Evolutionary conservation across 2,113 vertebrate genomes (phyloP).

Genomic region (Trematomus loennbergii): DNA sequence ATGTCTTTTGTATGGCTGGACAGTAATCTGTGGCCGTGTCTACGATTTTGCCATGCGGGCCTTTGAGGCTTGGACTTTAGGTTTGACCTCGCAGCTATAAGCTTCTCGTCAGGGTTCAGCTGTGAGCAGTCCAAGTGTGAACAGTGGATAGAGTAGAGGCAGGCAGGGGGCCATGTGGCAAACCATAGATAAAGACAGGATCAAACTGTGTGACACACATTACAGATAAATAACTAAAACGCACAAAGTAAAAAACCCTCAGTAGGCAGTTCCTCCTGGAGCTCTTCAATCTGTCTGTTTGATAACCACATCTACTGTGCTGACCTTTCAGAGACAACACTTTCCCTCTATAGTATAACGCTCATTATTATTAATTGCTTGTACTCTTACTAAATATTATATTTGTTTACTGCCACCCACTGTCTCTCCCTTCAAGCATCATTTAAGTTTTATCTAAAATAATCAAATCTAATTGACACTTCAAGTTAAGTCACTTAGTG

Average conservation of each 20-base stretch:
- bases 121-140: slow-evolving; percentile 21
- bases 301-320: slow-evolving; percentile 25
- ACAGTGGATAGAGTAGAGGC: slow-evolving; percentile 44
- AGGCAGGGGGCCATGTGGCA: slow-evolving; percentile 12
- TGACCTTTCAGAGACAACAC: slow-evolving; percentile 17
- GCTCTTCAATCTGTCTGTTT: slow-evolving; percentile 8
- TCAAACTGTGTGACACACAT: slow-evolving; percentile 48
- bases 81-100: slow-evolving; percentile 51
- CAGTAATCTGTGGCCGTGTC: slow-evolving; percentile 52
- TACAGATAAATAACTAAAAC: not conserved
- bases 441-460: slow-evolving; percentile 63
- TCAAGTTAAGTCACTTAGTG: slow-evolving; percentile 54
- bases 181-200: slow-evolving; percentile 51
- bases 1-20: slow-evolving; percentile 47
- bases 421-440: slow-evolving; percentile 58
- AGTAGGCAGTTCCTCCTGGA: not conserved
- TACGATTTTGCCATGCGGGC: not conserved
- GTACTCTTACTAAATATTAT: slow-evolving; percentile 32
- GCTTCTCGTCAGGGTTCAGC: slow-evolving; percentile 38
- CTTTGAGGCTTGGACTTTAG: slow-evolving; percentile 60
- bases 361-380: slow-evolving; percentile 39
- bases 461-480: slow-evolving; percentile 67
- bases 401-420: slow-evolving; percentile 10
- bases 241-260: slow-evolving; percentile 4
- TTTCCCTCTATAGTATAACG: slow-evolving; percentile 4